Conservation (phyloP, 2,113 vertebrate genomes). For the Leptodactylus fuscus region DNA sequence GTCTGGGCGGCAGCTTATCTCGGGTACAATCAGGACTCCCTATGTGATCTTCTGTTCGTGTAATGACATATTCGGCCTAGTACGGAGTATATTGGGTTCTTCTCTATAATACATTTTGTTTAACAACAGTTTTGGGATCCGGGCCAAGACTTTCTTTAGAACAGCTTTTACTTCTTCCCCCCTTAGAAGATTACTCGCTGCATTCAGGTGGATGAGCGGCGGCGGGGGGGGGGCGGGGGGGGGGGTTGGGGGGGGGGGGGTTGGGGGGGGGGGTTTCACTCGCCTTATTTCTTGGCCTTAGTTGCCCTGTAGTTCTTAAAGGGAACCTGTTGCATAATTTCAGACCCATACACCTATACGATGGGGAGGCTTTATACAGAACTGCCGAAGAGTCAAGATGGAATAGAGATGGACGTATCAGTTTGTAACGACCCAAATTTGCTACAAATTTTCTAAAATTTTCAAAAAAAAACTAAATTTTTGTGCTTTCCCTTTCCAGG, state of each 20-base stretch:
- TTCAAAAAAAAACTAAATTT: no score
- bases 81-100: conserved; percentile 12
- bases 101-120: conserved; percentile 24
- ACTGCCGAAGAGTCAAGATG: no score
- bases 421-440: no score
- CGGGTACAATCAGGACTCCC: background rate
- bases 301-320: background rate
- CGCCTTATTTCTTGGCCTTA: background rate
- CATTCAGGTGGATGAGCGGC: background rate
- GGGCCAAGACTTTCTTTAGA: conserved; percentile 5
- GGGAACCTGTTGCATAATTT: no score
- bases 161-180: background rate
- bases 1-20: conserved; percentile 27
- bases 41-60: background rate
- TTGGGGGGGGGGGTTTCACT: background rate
- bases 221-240: no score
- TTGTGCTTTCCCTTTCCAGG: no score
- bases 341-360: no score
- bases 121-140: background rate
- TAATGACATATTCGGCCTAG: background rate
- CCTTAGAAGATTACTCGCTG: background rate
- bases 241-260: no score
- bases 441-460: no score
- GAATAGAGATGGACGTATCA: no score
- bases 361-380: no score